Percentiles rank a stretch among this genome's conserved stretches.
Conservation (phyloP, 2,888 invertebrate species). For the Sialis fuliginosa region DNA sequence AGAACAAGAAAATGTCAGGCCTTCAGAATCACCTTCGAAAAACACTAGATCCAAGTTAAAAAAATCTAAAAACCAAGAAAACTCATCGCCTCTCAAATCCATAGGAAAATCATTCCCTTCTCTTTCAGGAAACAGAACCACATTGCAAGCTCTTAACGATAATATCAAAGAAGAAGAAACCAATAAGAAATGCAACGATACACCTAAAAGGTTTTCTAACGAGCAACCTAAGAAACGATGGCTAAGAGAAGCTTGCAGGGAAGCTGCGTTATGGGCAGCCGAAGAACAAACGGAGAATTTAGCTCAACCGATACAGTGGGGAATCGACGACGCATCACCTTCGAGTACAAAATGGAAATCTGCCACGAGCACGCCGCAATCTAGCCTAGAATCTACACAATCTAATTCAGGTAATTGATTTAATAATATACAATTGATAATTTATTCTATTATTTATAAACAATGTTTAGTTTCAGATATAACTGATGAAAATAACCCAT, state of each 20-base stretch:
- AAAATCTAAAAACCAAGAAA: background rate
- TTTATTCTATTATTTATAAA: too few species aligned
- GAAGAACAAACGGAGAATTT: slow-evolving; percentile 25
- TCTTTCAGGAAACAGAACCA: background rate
- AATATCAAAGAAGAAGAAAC: background rate
- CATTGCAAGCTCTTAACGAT: background rate
- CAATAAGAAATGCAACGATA: background rate
- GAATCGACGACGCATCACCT: slow-evolving; percentile 13
- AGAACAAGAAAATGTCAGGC: background rate
- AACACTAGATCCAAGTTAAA: background rate
- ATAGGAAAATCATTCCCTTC: background rate
- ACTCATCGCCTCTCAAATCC: background rate
- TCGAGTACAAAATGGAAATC: too few species aligned
- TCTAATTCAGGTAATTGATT: too few species aligned
- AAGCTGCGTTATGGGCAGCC: slow-evolving; percentile 15
- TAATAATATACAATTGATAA: too few species aligned
- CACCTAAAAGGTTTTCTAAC: slow-evolving; percentile 2
- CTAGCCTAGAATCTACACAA: too few species aligned
- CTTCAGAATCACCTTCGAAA: background rate
- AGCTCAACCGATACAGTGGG: slow-evolving; percentile 33
- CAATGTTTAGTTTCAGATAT: too few species aligned
- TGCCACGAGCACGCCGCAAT: too few species aligned
- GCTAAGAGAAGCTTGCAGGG: slow-evolving; percentile 34
- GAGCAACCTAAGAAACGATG: slow-evolving; percentile 38
- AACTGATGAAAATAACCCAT: too few species aligned